Evolutionary conservation across 2,888 invertebrate genomes (phyloP), one percentile per base, ranked within the genome.

Genomic region (Odontocolon sp.): DNA sequence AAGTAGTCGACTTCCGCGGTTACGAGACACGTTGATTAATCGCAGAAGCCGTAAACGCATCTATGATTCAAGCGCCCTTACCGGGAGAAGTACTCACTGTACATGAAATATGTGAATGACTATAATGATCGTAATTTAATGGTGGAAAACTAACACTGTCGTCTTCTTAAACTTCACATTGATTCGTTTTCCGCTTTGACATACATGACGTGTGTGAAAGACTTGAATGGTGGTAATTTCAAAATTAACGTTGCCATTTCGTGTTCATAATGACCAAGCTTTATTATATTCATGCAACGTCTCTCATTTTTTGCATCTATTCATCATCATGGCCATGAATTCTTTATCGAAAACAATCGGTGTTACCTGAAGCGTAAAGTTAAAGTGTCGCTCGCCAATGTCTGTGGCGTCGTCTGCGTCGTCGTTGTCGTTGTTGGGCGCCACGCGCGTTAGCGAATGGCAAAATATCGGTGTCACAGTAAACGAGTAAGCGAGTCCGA

Each of bases 401-500:
- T 14, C 14, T 38, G 26, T 16, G 50, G 11, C 26, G 26, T 18
- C 63, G 3, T 26, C 26, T 6, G 4, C 18, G 52, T 64, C 38
- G 40, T 52, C 18, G 33, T 21, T 14, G 8, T 57, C 38, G 50
- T 23, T n/a, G 59, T 57, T 33, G 59, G 64, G 64, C 61, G 69
- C 63, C 64, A 61, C 69, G 47, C 40, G 69, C 64, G 45, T 68
- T 71, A 72, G 33, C 47, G 31, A 45, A 73, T 73, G 59, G 76
- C 78, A 73, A 72, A 73, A 72, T 79, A 76, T 76, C 72, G 64
- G 63, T 76, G 72, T 76, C 54, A 59, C 52, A 33, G 74, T 47
- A 54, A 61, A 38, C 40, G 38, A 70, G 73, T 52, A 52, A 77
- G 57, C 73, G 61, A 69, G 69, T 70, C 61, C 69, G 64, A 66